Evolutionary conservation across 2,797 vertebrate genomes (phyloP), one percentile per base, ranked within the genome.

Genomic region (Loris lydekkerianus): DNA sequence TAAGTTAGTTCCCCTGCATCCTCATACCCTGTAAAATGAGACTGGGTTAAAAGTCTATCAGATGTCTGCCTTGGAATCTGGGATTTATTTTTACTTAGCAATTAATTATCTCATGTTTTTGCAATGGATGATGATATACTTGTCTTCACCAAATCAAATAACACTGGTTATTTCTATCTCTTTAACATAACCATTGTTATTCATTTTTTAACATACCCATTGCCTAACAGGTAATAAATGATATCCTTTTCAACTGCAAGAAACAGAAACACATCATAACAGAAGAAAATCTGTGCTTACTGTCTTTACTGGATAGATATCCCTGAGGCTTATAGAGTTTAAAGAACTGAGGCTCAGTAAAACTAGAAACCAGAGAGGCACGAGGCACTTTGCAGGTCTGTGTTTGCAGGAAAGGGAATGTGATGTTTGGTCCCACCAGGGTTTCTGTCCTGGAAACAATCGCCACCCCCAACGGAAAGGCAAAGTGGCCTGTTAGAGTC

Each of bases 91-190:
- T 40, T 46, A 25, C 9, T 77, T 87, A 37, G 9, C 49, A 92
- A 85, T 94, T 96, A 86, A 93, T 72, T 31, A 46, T 49, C 34
- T 78, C 53, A 18, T 63, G 61, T 60, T 84, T 92, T 82, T 87
- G 20, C 31, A 61, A 67, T 10, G 87, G 40, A 56, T 77, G 27
- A 58, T 40, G 84, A 58, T 40, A 84, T 73, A 77, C 40, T 90
- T 82, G 2, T 69, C 49, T 93, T 31, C 23, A 58, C 7, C 80
- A 70, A 89, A 63, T 69, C 40, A 1, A 15, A 43, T 77, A 56
- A 37, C 20, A 46, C 25, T 83, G 91, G 31, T 31, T 86, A 69
- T 21, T 27, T 0, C 61, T 43, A 53, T n/a, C 56, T 40, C 84
- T 87, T 29, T 15, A 49, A 77, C 20, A 60, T 7, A 34, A 3